phyloP scores from a whole-genome alignment of 1,140 invertebrate genomes.

The Hyles vespertilio region DNA sequence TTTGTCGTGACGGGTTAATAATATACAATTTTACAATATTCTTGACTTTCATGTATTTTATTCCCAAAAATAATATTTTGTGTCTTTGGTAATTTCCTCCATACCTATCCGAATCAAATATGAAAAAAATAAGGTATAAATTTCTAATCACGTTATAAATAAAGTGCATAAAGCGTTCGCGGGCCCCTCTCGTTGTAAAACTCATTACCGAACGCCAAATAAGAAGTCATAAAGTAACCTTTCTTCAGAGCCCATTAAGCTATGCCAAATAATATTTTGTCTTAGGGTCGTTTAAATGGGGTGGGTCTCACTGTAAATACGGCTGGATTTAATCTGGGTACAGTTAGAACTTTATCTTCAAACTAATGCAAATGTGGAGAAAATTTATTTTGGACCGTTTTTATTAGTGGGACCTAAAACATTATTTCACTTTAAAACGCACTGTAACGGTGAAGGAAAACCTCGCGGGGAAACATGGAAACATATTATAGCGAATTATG shows the following conservation, averaged over 20 bases:
- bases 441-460: too few species aligned
- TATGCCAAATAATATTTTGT: slow-evolving; percentile 70
- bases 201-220: slow-evolving; percentile 69
- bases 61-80: too few species aligned
- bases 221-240: slow-evolving; percentile 65
- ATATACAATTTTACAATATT: too few species aligned
- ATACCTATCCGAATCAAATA: too few species aligned
- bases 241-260: slow-evolving; percentile 59
- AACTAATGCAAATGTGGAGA: slow-evolving; percentile 53
- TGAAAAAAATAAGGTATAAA: slow-evolving; percentile 3
- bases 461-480: too few species aligned
- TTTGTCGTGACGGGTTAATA: too few species aligned
- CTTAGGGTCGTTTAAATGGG: slow-evolving; percentile 58
- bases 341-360: slow-evolving; percentile 58
- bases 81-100: too few species aligned
- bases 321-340: slow-evolving; percentile 67
- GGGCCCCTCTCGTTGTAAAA: slow-evolving; percentile 55
- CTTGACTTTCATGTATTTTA: too few species aligned
- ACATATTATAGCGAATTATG: too few species aligned
- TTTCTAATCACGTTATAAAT: slow-evolving; percentile 42
- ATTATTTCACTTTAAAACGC: too few species aligned
- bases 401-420: too few species aligned
- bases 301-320: slow-evolving; percentile 52
- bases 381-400: slow-evolving; percentile 66
- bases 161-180: slow-evolving; percentile 40